Base-by-base conservation (phyloP, 2,888 invertebrate species). In the Polyommatus iphigenia region DNA sequence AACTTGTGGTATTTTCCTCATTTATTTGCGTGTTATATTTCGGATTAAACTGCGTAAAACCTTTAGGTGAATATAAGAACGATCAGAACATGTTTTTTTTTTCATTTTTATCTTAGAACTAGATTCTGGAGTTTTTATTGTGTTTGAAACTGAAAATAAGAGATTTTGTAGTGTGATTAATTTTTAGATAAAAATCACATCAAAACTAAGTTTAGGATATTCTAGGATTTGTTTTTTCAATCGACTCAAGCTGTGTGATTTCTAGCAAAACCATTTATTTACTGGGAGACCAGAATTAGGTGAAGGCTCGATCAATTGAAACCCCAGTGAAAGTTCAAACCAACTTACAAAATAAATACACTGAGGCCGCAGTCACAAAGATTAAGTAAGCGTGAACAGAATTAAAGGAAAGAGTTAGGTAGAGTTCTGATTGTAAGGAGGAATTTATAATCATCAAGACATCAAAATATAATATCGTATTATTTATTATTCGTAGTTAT, bases 291-390 rank as follows among this genome's bases (percentile, higher is more conserved):
- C 24, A 24, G 24, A 15, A 32, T 67, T 67, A 29, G 67, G 29
- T 32, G 67, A 67, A 67, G 67, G 67, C 13, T 15, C 15, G 67
- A 67, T 67, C 29, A 67, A 67, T 32, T 67, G 29, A 67, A 67
- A 67, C 67, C 67, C 29, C 32, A 32, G 67, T 32, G 67, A 32
- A 67, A 67, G 67, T 67, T 32, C 67, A 32, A 67, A 67, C 67
- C 67, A 24, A 32, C 67, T 67, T 67, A 67, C 67, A 29, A 67
- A 67, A 67, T 67, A 67, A 67, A 67, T 67, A 67, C 67, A 62
- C 24, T 24, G 24, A 24, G 29, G 24, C 24, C 62, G 62, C 62
- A 24, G 15, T 32, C 2, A 5, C 29, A 29, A 29, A 67, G 67
- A 67, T 20, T 18, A 67, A 67, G 67, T 5, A 7, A 67, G 5